phyloP scores from a whole-genome alignment of 2,113 vertebrate species.

The Pungitius pungitius region DNA sequence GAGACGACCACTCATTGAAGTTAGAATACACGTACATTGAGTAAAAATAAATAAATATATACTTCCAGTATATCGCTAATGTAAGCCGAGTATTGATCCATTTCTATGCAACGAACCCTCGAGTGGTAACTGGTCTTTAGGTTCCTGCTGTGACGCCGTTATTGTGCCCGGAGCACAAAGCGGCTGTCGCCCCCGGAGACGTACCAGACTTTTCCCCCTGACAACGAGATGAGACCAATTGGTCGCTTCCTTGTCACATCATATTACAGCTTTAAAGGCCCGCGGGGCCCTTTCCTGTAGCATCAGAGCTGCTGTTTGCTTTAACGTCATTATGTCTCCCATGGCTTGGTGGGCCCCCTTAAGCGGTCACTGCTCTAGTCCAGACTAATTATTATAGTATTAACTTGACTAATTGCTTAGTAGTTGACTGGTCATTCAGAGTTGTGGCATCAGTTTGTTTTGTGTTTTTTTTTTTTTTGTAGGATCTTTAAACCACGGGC shows the following conservation, averaged over 20 bases:
- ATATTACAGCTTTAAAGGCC: conserved; percentile 68
- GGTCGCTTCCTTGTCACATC: conserved; percentile 78
- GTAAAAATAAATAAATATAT: background rate
- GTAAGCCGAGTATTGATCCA: background rate
- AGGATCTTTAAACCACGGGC: conserved; percentile 92
- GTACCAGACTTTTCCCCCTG: conserved; percentile 61
- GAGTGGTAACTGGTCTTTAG: conserved; percentile 42
- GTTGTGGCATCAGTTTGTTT: conserved; percentile 4
- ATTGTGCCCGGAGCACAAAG: conserved; percentile 54
- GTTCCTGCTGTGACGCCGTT: conserved; percentile 53
- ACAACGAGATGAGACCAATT: conserved; percentile 72
- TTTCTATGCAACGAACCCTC: conserved; percentile 13
- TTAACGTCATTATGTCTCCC: conserved; percentile 43
- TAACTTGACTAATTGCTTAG: conserved; percentile 17
- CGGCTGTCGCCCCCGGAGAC: conserved; percentile 55
- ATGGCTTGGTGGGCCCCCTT: conserved; percentile 18
- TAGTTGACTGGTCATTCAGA: conserved; percentile 17
- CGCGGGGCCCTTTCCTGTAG: conserved; percentile 53
- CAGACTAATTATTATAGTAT: conserved; percentile 43
- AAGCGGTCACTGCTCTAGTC: conserved; percentile 41
- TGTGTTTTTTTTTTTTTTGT: conserved; percentile 65
- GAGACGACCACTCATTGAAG: background rate
- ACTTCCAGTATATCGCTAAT: background rate
- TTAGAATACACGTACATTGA: background rate
- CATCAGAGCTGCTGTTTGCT: conserved; percentile 47